Base-by-base conservation (phyloP, 2,113 vertebrate species). In the Pitta sordida region DNA sequence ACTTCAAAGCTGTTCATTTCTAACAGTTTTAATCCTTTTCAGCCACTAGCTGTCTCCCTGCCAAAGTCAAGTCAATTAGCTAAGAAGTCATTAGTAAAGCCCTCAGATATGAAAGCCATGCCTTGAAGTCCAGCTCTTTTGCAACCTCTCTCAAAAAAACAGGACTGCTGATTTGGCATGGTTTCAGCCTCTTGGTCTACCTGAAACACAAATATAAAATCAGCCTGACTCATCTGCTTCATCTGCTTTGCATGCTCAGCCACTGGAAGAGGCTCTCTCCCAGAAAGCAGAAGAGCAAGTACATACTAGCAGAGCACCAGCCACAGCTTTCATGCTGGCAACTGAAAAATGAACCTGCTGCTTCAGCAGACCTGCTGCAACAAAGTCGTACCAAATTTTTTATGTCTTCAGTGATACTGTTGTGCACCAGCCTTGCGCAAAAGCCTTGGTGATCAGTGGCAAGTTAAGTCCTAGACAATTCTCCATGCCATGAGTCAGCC, bases 51-150 rank as follows among this genome's bases (percentile, higher is more conserved):
- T 81, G 87, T 90, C 86, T 96, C 84, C 49, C 73, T 13, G 85
- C 83, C 77, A 95, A 96, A 86, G 36, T 97, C 94, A 96, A 97
- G 93, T 95, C 93, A 97, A 96, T 97, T 96, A 96, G 95, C 89
- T 96, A 94, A 97, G 94, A 97, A 97, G 92, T 96, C 87, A 97
- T 97, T 97, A 97, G 88, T 95, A 96, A 97, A 92, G 65, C 58
- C 83, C 75, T 97, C 83, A 63, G 58, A 92, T 96, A 59, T 65
- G 76, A 97, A 94, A 95, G 91, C 86, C 71, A 24, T 68, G 73
- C 67, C 86, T 96, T 86, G 29, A 96, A 96, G 83, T 94, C 63
- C 91, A 90, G 29, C 17, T 88, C 55, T 95, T 81, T 91, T 86
- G 79, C 1, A 6, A 93, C 67, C 51, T 92, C 68, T 56, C 43